Evolutionary conservation across 2,888 invertebrate species (phyloP), one percentile per base, ranked within the genome.

Genomic region (Lasioglossum leucozonium): DNA sequence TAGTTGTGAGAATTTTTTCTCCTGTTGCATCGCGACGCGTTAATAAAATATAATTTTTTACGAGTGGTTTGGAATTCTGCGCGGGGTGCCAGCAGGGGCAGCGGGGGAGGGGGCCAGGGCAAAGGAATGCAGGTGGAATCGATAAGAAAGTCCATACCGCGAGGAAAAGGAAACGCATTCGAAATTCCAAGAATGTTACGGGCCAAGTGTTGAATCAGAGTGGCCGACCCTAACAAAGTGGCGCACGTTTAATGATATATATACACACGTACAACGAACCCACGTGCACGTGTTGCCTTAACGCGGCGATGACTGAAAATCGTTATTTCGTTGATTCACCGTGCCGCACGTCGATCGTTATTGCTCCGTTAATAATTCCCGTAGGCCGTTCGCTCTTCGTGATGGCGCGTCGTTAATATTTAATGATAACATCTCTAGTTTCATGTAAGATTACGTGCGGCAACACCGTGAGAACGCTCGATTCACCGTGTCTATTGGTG

Each of bases 261-360:
- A 71, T 72, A 72, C 30, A 72, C 73, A 90, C 85, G 87, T 90
- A 86, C 91, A 90, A 92, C 90, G 91, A 92, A 92, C 90, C 91
- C 92, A 91, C 88, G 89, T 91, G 90, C 88, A 83, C 89, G 86
- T 86, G 89, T 84, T 85, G 77, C 77, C 77, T 74, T 85, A 87
- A 88, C 83, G 82, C 83, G 84, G 51, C 89, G 91, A 91, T 93
- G 93, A 93, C 93, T 93, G 92, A 92, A 93, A 94, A 94, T 94
- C 94, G 93, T 94, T 94, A 94, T 91, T 92, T 91, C 88, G 88
- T 93, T 91, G 91, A 92, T 92, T 91, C 88, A 86, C 84, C 86
- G 85, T 87, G 81, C 84, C 72, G 83, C 83, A 87, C 86, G 86
- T 90, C 91, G 89, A 90, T 89, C 91, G 85, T 90, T 91, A 91